Percentiles rank a stretch among this genome's conserved stretches.
phyloP scores from a whole-genome alignment of 2,797 vertebrate species.

The Gallinago solitaria region DNA sequence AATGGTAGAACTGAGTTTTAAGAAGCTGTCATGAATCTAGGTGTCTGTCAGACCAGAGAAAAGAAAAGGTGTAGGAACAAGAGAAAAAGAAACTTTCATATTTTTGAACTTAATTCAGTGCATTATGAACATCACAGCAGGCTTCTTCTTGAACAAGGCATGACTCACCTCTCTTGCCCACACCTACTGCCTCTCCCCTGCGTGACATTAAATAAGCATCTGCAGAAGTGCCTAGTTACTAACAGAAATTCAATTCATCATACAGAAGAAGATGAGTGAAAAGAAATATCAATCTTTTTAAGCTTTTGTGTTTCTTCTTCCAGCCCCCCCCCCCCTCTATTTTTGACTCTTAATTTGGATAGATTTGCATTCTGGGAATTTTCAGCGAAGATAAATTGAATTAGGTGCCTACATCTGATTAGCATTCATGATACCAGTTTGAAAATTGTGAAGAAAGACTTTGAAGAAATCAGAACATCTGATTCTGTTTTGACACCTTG shows the following conservation, averaged over 20 bases:
- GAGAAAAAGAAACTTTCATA: not conserved
- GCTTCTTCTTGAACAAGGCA: not conserved
- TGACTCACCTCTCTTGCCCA: constrained; percentile 53
- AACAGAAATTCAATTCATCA: constrained; percentile 18
- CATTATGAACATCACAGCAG: constrained; percentile 35
- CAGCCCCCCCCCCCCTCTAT: not conserved
- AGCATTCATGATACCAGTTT: not conserved
- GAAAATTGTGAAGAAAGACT: not conserved
- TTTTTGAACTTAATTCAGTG: constrained; percentile 1
- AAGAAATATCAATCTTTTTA: constrained; percentile 13
- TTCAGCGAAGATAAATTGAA: not conserved
- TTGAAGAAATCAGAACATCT: not conserved
- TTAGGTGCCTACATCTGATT: not conserved
- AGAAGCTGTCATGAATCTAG: not conserved
- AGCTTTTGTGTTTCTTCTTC: constrained; percentile 31
- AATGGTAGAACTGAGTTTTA: not conserved
- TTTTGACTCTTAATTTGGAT: constrained; percentile 22
- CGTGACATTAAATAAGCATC: constrained; percentile 29
- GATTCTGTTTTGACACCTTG: not conserved
- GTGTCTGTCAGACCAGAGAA: not conserved
- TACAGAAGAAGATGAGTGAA: not conserved
- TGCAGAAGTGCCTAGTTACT: constrained; percentile 25
- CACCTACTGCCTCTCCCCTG: constrained; percentile 32
- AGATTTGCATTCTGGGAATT: constrained; percentile 13
- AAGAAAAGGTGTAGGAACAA: constrained; percentile 8